Conservation (phyloP, 2,888 invertebrate genomes). For the Idaea straminata region DNA sequence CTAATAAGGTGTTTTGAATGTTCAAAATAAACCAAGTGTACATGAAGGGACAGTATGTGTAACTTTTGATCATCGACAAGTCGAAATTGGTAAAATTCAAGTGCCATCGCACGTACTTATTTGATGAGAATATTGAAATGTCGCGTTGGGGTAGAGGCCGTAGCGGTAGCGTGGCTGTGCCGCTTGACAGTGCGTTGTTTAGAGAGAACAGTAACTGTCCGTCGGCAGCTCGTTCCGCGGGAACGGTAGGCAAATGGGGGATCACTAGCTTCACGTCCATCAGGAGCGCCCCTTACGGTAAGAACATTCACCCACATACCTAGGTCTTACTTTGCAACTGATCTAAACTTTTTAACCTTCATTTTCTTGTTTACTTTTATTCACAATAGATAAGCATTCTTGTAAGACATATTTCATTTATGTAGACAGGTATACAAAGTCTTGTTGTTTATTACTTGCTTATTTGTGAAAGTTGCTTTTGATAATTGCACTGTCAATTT, state of each 20-base stretch:
- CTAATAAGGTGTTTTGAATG: slow-evolving; percentile 28
- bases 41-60: slow-evolving; percentile 52
- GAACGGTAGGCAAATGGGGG: slow-evolving; percentile 96
- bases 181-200: slow-evolving; percentile 82
- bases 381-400: slow-evolving; percentile 14
- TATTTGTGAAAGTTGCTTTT: slow-evolving; percentile 36
- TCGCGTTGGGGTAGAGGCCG: slow-evolving; percentile 83
- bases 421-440: neutral
- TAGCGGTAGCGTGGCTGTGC: slow-evolving; percentile 81
- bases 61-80: slow-evolving; percentile 61
- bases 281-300: slow-evolving; percentile 88
- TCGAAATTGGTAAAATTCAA: slow-evolving; percentile 53
- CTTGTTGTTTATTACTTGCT: neutral
- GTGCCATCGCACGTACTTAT: slow-evolving; percentile 57
- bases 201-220: slow-evolving; percentile 92
- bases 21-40: slow-evolving; percentile 32
- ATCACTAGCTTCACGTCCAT: slow-evolving; percentile 96
- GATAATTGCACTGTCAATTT: slow-evolving; percentile 18
- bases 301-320: slow-evolving; percentile 43
- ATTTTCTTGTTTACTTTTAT: slow-evolving; percentile 24
- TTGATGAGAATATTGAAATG: slow-evolving; percentile 80
- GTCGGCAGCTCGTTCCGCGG: slow-evolving; percentile 92
- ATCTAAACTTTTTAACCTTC: neutral
- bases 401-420: slow-evolving; percentile 5
- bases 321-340: slow-evolving; percentile 24